phyloP scores from a whole-genome alignment of 1,140 invertebrate species.

The Drosophila parvula region DNA sequence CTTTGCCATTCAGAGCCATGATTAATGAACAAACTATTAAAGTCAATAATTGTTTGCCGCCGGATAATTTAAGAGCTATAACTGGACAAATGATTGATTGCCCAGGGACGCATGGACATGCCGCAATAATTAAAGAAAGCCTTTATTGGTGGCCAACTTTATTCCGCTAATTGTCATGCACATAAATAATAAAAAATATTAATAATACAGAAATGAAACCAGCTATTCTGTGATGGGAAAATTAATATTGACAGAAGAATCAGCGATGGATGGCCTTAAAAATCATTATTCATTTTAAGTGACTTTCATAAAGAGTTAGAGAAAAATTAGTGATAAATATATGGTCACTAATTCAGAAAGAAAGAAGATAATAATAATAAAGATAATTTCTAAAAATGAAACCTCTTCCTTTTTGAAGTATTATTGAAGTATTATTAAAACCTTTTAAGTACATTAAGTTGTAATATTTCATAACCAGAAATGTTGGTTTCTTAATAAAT shows the following conservation, averaged over 20 bases:
- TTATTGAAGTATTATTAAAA: too few species aligned
- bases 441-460: neutral
- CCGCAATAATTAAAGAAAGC: slow-evolving; percentile 13
- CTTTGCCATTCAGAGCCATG: slow-evolving; percentile 10
- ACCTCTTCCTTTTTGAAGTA: too few species aligned
- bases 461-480: neutral
- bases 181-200: slow-evolving; percentile 38
- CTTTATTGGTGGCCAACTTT: slow-evolving; percentile 1
- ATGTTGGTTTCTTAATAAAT: neutral
- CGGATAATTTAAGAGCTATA: slow-evolving; percentile 40
- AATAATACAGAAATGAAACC: slow-evolving; percentile 8
- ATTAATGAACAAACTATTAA: slow-evolving; percentile 54
- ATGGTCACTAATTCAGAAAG: too few species aligned
- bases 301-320: too few species aligned
- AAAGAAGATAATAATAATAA: too few species aligned
- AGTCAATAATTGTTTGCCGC: slow-evolving; percentile 51
- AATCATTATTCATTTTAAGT: neutral
- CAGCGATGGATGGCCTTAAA: too few species aligned
- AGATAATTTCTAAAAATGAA: too few species aligned
- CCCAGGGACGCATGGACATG: neutral
- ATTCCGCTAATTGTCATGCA: slow-evolving; percentile 58
- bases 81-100: slow-evolving; percentile 51
- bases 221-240: slow-evolving; percentile 52
- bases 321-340: too few species aligned
- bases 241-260: slow-evolving; percentile 57